These are phyloP conservation scores for Teleogryllus oceanicus DNA, from an alignment of 2,888 invertebrate species.

Conservation along the genomic window DNA sequence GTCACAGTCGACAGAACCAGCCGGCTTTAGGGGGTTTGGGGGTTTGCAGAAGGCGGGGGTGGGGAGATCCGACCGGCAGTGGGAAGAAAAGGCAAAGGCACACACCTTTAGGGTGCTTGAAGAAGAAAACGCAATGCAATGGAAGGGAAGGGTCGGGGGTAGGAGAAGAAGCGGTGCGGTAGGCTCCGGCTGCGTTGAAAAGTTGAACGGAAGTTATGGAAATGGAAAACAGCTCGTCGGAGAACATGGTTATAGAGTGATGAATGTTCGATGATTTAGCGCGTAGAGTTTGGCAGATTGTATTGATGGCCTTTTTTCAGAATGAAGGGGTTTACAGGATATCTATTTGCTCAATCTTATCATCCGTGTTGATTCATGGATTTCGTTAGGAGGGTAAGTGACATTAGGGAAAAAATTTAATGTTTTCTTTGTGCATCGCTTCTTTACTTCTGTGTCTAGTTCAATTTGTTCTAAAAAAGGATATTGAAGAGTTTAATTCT, in stretches of 20 bases:
- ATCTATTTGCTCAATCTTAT: too few relatives aligned
- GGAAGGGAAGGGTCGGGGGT: neutral
- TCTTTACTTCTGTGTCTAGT: too few relatives aligned
- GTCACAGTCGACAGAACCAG: neutral
- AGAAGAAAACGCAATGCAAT: neutral
- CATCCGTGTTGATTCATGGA: too few relatives aligned
- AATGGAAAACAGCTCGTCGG: neutral
- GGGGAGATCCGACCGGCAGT: neutral
- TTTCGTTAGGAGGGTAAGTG: too few relatives aligned
- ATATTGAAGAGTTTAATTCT: too few relatives aligned
- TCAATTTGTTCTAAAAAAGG: too few relatives aligned
- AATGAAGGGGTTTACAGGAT: too few relatives aligned
- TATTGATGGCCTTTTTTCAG: too few relatives aligned
- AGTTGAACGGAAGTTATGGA: neutral
- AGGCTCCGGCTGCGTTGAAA: neutral
- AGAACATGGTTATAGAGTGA: neutral
- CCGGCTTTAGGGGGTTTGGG: neutral
- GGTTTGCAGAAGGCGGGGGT: neutral
- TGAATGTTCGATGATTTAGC: neutral
- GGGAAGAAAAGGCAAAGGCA: neutral
- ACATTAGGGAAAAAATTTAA: too few relatives aligned
- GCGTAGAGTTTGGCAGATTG: too few relatives aligned
- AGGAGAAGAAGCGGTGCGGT: neutral
- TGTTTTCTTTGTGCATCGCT: too few relatives aligned
- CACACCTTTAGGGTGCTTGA: neutral